These are phyloP conservation scores for Siniperca obscura DNA, from an alignment of 2,797 vertebrate genomes.

Conservation along the genomic window DNA sequence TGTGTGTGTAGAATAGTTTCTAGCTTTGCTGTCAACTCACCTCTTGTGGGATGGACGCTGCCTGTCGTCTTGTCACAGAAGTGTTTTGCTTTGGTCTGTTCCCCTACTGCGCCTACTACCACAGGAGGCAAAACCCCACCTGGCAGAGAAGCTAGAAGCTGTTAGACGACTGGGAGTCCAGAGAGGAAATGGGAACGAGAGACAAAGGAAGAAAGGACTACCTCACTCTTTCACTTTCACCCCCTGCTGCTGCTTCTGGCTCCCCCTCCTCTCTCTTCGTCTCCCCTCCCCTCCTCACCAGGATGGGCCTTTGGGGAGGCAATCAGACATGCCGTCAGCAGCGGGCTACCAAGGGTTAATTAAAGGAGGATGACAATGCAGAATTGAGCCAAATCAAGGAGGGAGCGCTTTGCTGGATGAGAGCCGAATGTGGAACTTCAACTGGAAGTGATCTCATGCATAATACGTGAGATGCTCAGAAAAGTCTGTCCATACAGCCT, in stretches of 20 bases:
- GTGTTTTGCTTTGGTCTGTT: conserved; percentile 32
- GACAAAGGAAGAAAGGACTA: conserved; percentile 65
- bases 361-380: conserved; percentile 70
- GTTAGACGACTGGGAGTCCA: conserved; percentile 54
- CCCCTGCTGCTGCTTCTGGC: conserved; percentile 39
- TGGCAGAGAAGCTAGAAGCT: conserved; percentile 49
- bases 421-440: conserved; percentile 16
- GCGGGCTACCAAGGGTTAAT: conserved; percentile 67
- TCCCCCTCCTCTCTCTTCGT: conserved; percentile 43
- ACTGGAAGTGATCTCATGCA: conserved; percentile 72
- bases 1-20: background rate
- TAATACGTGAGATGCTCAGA: conserved; percentile 63
- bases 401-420: conserved; percentile 22
- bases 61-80: conserved; percentile 25
- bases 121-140: conserved; percentile 54
- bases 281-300: conserved; percentile 46
- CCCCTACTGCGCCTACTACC: conserved; percentile 22
- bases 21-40: conserved; percentile 67
- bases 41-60: conserved; percentile 44
- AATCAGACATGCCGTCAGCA: conserved; percentile 64
- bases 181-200: conserved; percentile 60
- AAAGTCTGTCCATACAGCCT: conserved; percentile 21
- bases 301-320: conserved; percentile 62
- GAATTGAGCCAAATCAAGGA: conserved; percentile 55
- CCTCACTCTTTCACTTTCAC: conserved; percentile 72